phyloP scores from a whole-genome alignment of 92 coral and sea anemone genomes.

The Paragorgia papillata region DNA sequence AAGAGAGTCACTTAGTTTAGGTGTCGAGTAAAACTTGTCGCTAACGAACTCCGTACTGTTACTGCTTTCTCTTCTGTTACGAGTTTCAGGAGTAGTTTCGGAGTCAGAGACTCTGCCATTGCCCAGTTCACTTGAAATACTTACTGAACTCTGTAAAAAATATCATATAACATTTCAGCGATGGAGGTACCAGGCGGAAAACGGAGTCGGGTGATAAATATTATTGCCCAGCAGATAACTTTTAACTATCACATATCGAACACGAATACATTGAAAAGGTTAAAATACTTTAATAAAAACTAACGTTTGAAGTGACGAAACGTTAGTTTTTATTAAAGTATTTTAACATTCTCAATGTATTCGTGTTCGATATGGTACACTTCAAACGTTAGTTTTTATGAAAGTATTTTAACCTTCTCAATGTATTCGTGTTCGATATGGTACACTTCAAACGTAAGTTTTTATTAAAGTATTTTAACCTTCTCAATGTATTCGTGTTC shows the following conservation, averaged over 20 bases:
- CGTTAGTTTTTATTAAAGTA: too few species aligned
- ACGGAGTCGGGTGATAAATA: too few species aligned
- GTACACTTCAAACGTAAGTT: too few species aligned
- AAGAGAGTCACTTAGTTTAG: conserved; percentile 7
- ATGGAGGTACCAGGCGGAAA: not conserved
- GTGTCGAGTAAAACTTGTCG: conserved; percentile 17
- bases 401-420: too few species aligned
- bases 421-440: too few species aligned
- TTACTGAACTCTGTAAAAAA: not conserved
- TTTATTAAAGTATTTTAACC: too few species aligned
- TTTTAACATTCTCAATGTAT: too few species aligned
- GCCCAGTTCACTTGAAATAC: conserved; percentile 35
- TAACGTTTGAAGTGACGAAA: too few species aligned
- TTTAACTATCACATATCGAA: not conserved
- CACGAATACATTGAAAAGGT: too few species aligned
- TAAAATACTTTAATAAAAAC: not conserved
- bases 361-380: too few species aligned
- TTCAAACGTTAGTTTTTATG: too few species aligned
- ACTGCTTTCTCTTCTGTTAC: not conserved
- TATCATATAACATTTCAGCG: not conserved
- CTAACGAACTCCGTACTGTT: not conserved
- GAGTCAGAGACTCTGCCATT: not conserved
- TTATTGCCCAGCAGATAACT: not conserved
- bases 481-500: too few species aligned
- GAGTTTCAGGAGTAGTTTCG: not conserved